Evolutionary conservation across 2,888 invertebrate genomes (phyloP).

Genomic region (Deroplatys truncata): DNA sequence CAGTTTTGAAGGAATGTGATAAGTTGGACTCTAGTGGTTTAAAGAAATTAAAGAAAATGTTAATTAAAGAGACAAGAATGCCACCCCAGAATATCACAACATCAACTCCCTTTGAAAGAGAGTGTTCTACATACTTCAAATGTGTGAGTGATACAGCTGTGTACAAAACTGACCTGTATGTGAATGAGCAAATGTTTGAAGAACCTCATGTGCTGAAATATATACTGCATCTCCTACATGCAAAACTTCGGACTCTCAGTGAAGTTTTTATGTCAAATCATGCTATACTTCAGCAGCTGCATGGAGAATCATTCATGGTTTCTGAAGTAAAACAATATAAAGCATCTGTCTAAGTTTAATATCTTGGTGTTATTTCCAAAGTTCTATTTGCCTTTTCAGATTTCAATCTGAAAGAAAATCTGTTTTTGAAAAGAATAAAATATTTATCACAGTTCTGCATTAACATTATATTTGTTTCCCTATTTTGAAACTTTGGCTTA

Average conservation of each 20-base stretch:
- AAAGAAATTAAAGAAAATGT: neutral
- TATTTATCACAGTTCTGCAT: no score
- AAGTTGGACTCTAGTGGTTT: neutral
- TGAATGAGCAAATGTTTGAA: neutral
- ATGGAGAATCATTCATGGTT: neutral
- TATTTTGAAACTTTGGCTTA: no score
- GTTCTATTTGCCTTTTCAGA: neutral
- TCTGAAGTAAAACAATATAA: neutral
- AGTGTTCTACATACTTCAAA: neutral
- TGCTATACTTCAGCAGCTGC: neutral
- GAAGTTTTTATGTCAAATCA: neutral
- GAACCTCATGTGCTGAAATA: neutral
- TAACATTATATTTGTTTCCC: no score
- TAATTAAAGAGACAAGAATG: neutral
- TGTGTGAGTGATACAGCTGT: neutral
- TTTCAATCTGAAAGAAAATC: no score
- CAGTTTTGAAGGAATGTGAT: neutral
- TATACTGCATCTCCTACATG: neutral
- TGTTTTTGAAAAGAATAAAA: no score
- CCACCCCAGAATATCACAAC: neutral
- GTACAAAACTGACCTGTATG: neutral
- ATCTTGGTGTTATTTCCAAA: no score
- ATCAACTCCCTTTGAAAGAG: neutral
- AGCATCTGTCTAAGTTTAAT: fast-evolving
- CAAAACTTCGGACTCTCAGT: neutral